phyloP scores from a whole-genome alignment of 2,113 vertebrate genomes.

The Sturnus vulgaris region DNA sequence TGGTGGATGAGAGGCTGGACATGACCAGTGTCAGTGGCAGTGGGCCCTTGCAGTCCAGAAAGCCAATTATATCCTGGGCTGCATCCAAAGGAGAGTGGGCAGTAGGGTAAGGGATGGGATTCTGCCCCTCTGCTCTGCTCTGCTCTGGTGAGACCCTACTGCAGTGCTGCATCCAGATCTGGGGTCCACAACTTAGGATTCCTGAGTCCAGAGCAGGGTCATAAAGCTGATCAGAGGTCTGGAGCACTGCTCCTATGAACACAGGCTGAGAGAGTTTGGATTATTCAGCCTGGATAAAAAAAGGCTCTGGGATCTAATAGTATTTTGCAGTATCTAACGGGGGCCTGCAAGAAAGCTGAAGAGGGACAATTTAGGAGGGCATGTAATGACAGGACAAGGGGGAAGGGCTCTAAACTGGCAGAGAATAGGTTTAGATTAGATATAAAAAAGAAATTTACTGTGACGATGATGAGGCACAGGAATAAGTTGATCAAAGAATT shows the following conservation, averaged over 20 bases:
- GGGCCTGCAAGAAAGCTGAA: background rate
- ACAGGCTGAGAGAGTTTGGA: background rate
- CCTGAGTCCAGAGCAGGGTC: background rate
- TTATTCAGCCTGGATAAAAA: background rate
- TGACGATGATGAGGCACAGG: background rate
- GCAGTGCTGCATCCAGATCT: background rate
- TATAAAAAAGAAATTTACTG: background rate
- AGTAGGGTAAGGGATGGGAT: background rate
- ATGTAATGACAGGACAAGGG: background rate
- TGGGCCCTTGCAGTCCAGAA: too few relatives aligned
- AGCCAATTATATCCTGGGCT: fast-evolving
- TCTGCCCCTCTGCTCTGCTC: background rate
- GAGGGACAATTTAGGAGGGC: background rate
- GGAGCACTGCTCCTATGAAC: fast-evolving
- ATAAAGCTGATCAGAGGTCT: background rate
- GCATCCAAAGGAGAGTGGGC: fast-evolving
- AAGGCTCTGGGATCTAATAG: background rate
- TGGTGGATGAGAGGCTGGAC: background rate
- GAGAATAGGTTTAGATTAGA: background rate
- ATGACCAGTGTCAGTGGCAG: too few relatives aligned
- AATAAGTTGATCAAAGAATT: background rate
- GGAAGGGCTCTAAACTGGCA: background rate
- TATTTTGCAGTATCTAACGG: background rate
- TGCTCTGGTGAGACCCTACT: background rate
- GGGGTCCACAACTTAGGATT: background rate